phyloP scores from a whole-genome alignment of 2,888 invertebrate species.

The Euzetes globulus region DNA sequence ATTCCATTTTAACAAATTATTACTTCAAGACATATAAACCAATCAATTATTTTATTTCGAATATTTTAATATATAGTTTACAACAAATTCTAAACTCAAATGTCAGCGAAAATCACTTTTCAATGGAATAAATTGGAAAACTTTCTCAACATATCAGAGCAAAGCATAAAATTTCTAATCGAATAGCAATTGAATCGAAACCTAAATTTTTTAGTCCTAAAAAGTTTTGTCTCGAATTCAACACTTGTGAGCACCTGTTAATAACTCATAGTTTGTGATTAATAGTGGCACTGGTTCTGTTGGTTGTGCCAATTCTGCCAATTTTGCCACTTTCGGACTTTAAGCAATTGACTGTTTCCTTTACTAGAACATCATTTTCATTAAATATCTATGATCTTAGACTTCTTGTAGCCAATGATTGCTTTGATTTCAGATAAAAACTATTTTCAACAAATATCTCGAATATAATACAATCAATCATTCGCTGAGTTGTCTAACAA shows the following conservation, averaged over 20 bases:
- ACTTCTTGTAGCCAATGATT: not conserved
- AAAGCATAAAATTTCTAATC: too few species aligned
- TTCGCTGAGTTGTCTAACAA: not conserved
- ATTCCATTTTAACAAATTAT: too few species aligned
- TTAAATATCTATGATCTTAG: not conserved
- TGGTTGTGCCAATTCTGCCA: not conserved
- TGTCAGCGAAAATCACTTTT: too few species aligned
- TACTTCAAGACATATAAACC: too few species aligned
- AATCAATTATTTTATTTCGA: too few species aligned
- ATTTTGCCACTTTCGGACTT: not conserved
- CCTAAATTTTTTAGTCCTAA: not conserved
- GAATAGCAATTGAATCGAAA: not conserved
- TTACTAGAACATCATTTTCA: not conserved
- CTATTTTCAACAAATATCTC: not conserved
- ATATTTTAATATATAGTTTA: too few species aligned
- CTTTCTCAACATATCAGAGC: too few species aligned
- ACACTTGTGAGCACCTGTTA: slow-evolving; percentile 29
- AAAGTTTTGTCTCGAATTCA: not conserved
- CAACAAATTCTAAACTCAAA: too few species aligned
- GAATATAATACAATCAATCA: not conserved
- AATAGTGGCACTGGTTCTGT: not conserved
- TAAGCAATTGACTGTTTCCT: not conserved
- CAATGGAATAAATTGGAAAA: too few species aligned
- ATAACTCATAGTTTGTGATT: slow-evolving; percentile 17
- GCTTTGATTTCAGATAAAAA: too few species aligned